phyloP scores from a whole-genome alignment of 92 coral and sea anemone species.

The Epizoanthus rinbou region DNA sequence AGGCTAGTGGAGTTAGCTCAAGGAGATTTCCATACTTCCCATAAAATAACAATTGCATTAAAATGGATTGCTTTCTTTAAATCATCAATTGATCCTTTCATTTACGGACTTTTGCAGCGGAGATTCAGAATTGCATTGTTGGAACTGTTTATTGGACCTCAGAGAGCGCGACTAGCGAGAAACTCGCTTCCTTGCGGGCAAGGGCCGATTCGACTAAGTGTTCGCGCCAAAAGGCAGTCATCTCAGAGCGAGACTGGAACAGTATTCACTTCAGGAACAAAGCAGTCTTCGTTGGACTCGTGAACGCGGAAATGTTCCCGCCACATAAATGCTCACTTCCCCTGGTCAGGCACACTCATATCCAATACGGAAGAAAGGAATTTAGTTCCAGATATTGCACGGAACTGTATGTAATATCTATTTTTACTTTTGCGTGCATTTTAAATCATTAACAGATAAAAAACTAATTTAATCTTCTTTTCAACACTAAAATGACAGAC shows the following conservation, averaged over 20 bases:
- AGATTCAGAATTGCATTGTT: slow-evolving; percentile 86
- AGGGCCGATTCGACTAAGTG: slow-evolving; percentile 64
- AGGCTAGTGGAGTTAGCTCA: slow-evolving; percentile 71
- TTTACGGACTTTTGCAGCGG: slow-evolving; percentile 90
- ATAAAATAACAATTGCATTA: slow-evolving; percentile 70
- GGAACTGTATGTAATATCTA: background rate
- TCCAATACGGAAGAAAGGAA: background rate
- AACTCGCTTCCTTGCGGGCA: slow-evolving; percentile 79
- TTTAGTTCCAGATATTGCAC: background rate
- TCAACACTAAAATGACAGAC: background rate
- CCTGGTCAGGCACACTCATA: background rate
- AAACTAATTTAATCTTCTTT: background rate
- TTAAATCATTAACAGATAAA: background rate
- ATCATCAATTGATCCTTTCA: slow-evolving; percentile 89
- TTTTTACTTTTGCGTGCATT: background rate
- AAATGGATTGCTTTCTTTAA: slow-evolving; percentile 92
- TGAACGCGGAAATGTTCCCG: background rate
- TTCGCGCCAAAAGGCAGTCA: slow-evolving; percentile 75
- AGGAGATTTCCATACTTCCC: slow-evolving; percentile 48
- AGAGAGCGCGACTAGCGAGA: slow-evolving; percentile 80
- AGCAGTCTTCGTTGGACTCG: slow-evolving; percentile 47
- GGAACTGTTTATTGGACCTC: slow-evolving; percentile 79
- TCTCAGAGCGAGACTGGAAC: slow-evolving; percentile 86
- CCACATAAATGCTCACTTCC: background rate
- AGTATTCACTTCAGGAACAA: slow-evolving; percentile 59